A percentile compares a stretch with the other conserved stretches of the same genome.
phyloP scores from a whole-genome alignment of 2,113 vertebrate species.

The Geococcyx californianus region DNA sequence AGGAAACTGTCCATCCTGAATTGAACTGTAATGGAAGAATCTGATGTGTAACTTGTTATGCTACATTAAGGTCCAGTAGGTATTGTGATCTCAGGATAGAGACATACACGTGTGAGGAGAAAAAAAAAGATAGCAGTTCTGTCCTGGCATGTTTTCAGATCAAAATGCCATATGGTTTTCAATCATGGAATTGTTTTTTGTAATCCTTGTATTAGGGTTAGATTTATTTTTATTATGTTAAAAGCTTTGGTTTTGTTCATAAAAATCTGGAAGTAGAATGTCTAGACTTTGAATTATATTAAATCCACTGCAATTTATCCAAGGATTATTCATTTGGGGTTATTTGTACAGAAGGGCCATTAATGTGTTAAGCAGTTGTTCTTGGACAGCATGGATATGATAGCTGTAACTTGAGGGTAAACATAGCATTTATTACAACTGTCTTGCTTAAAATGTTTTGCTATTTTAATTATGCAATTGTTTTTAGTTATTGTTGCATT shows the following conservation, averaged over 20 bases:
- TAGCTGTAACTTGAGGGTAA: neutral
- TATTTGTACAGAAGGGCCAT: constrained; percentile 2
- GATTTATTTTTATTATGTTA: constrained; percentile 45
- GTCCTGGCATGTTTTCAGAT: neutral
- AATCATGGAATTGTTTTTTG: constrained; percentile 11
- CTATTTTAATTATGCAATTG: neutral
- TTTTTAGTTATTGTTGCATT: neutral
- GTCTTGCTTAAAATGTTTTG: neutral
- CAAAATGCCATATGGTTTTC: constrained; percentile 48
- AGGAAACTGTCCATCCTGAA: neutral
- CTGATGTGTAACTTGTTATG: neutral
- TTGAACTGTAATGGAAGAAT: neutral
- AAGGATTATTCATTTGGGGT: constrained; percentile 49
- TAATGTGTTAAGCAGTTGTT: neutral
- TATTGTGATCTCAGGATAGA: neutral
- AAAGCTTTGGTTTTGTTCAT: constrained; percentile 35
- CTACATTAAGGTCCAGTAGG: neutral
- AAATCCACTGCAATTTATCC: constrained; percentile 48
- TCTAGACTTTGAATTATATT: constrained; percentile 64
- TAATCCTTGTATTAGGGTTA: constrained; percentile 68
- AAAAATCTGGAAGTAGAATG: constrained; percentile 32
- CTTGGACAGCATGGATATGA: neutral
- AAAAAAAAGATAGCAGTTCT: neutral
- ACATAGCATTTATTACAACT: neutral
- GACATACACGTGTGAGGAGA: neutral